Evolutionary conservation across 2,888 invertebrate genomes (phyloP).

Genomic region (Amphimallon solstitiale): DNA sequence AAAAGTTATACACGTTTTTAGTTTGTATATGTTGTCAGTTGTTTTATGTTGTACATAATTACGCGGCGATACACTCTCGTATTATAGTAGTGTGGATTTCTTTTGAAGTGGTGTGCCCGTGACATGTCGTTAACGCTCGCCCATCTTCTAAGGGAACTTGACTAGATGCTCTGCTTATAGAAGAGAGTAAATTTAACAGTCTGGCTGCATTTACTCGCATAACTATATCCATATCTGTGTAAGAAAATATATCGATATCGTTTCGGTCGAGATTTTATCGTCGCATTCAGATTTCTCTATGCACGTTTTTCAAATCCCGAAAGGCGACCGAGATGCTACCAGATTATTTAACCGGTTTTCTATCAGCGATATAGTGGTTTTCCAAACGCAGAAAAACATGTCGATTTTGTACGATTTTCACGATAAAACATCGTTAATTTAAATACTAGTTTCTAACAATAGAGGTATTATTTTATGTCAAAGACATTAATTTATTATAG

Average conservation of each 20-base stretch:
- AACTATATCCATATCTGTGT: slow-evolving; percentile 22
- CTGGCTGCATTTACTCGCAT: slow-evolving; percentile 14
- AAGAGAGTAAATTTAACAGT: slow-evolving; percentile 13
- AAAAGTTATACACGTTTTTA: slow-evolving; percentile 29
- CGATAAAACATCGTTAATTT: too few relatives aligned
- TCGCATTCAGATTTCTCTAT: slow-evolving; percentile 23
- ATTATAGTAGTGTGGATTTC: neutral
- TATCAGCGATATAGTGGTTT: neutral
- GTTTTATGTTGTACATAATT: slow-evolving; percentile 24
- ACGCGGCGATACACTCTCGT: slow-evolving; percentile 6
- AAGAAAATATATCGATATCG: slow-evolving; percentile 20
- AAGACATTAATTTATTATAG: too few relatives aligned
- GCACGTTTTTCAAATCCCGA: slow-evolving; percentile 16
- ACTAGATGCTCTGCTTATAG: slow-evolving; percentile 1
- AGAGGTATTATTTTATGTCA: too few relatives aligned
- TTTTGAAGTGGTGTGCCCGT: slow-evolving; percentile 15
- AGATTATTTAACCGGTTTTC: slow-evolving; percentile 22
- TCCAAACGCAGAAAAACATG: neutral
- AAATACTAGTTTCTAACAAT: too few relatives aligned
- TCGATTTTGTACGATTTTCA: too few relatives aligned
- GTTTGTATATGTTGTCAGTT: slow-evolving; percentile 19
- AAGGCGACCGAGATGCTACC: slow-evolving; percentile 11
- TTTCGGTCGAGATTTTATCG: neutral
- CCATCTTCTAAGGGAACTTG: slow-evolving; percentile 18
- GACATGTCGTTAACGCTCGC: slow-evolving; percentile 9